These are phyloP conservation scores for Dromius quadrimaculatus DNA, from an alignment of 2,888 invertebrate genomes.

Conservation along the genomic window DNA sequence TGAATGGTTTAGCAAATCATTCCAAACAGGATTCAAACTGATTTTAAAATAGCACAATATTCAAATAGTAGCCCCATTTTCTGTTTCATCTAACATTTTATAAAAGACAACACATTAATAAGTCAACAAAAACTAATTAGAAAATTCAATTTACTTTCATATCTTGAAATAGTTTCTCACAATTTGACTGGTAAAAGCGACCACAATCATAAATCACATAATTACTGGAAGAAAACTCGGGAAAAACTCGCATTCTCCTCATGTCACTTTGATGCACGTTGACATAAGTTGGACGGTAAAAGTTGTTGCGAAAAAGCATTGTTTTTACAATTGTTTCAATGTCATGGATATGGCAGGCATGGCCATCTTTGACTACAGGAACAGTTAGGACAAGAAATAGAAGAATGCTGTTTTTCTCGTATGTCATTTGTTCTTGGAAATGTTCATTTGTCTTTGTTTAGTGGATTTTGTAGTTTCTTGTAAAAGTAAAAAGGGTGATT, in stretches of 20 bases:
- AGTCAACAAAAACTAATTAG: slow-evolving; percentile 32
- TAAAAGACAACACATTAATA: too few species aligned
- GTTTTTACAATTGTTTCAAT: slow-evolving; percentile 44
- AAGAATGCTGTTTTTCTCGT: slow-evolving; percentile 35
- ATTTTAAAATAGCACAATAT: too few species aligned
- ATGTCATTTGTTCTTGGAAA: slow-evolving; percentile 22
- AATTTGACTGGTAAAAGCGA: slow-evolving; percentile 15
- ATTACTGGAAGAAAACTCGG: slow-evolving; percentile 22
- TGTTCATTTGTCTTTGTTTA: slow-evolving; percentile 28
- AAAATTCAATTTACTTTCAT: slow-evolving; percentile 9
- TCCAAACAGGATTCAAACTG: too few species aligned
- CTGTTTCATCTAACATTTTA: too few species aligned
- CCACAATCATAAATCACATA: slow-evolving; percentile 37
- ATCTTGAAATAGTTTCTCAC: slow-evolving; percentile 10
- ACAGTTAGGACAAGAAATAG: slow-evolving; percentile 20
- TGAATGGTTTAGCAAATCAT: too few species aligned
- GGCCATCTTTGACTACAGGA: background rate
- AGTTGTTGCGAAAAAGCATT: slow-evolving; percentile 31
- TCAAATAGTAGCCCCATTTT: too few species aligned
- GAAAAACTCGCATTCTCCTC: slow-evolving; percentile 26
- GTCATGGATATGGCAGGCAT: slow-evolving; percentile 33
- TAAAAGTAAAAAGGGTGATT: too few species aligned
- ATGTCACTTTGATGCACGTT: slow-evolving; percentile 9
- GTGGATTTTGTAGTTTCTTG: slow-evolving; percentile 17
- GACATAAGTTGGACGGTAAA: slow-evolving; percentile 29